A percentile compares a stretch with the other conserved stretches of the same genome.
phyloP scores from a whole-genome alignment of 2,797 vertebrate genomes.

The Erpetoichthys calabaricus region DNA sequence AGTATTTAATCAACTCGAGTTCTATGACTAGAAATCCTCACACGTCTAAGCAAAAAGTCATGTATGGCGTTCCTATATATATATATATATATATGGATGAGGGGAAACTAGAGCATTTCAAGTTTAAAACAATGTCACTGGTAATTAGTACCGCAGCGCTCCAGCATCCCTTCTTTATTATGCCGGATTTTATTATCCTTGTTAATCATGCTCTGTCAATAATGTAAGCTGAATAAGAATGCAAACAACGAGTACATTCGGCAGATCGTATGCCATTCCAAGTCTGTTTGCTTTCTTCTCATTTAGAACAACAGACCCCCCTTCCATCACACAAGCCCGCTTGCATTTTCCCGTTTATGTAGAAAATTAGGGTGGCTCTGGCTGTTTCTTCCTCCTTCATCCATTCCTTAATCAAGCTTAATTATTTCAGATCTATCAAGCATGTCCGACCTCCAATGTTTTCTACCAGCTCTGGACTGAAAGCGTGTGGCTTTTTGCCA shows the following conservation, averaged over 20 bases:
- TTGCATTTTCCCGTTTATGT: not conserved
- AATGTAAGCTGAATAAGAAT: conserved; percentile 1
- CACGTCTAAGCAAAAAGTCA: no score
- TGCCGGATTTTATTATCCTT: not conserved
- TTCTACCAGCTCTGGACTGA: conserved; percentile 20
- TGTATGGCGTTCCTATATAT: no score
- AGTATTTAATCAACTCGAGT: no score
- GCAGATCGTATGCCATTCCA: not conserved
- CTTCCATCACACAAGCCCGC: not conserved
- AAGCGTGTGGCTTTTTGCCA: conserved; percentile 21
- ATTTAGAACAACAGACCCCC: no score
- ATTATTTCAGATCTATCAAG: conserved; percentile 13
- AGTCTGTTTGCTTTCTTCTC: no score
- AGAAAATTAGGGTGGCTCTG: not conserved
- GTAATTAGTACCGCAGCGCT: not conserved
- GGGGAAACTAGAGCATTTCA: not conserved
- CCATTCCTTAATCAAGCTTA: conserved; percentile 9
- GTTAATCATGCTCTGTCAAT: conserved; percentile 3
- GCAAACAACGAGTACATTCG: not conserved
- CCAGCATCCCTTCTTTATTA: not conserved
- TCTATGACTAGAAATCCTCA: no score
- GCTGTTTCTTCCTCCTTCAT: not conserved
- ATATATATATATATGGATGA: no score
- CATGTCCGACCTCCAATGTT: conserved; percentile 23
- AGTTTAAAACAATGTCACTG: not conserved